These are phyloP conservation scores for Siniperca undulata DNA, from an alignment of 2,797 vertebrate species.

Conservation along the genomic window DNA sequence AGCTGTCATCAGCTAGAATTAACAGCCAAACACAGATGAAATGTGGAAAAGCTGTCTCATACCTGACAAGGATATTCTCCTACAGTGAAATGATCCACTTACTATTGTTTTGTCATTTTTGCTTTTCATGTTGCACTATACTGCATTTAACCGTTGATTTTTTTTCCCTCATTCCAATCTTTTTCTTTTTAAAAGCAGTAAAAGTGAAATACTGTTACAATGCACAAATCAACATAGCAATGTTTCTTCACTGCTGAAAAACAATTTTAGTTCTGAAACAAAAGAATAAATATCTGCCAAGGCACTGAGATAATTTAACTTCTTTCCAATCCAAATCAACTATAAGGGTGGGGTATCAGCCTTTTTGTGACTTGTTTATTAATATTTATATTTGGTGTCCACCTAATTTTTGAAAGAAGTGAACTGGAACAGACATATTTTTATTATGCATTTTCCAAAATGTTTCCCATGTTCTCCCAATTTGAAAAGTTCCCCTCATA, in stretches of 20 bases:
- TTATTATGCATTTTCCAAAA: neutral
- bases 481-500: neutral
- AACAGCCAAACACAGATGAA: constrained; percentile 54
- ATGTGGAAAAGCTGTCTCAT: constrained; percentile 52
- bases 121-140: constrained; percentile 11
- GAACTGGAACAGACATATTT: neutral
- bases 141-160: neutral
- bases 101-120: constrained; percentile 8
- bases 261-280: constrained; percentile 5
- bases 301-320: constrained; percentile 31
- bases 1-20: constrained; percentile 60
- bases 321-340: constrained; percentile 34
- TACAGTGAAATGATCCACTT: constrained; percentile 8
- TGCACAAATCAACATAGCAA: constrained; percentile 18
- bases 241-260: constrained; percentile 13
- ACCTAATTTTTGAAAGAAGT: constrained; percentile 7
- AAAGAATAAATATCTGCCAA: constrained; percentile 27
- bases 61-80: constrained; percentile 40
- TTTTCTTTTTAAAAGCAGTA: constrained; percentile 10
- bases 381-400: constrained; percentile 13
- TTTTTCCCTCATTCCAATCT: neutral
- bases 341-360: neutral
- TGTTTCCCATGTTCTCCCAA: constrained; percentile 11
- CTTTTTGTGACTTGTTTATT: constrained; percentile 28
- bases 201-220: constrained; percentile 12